phyloP scores from a whole-genome alignment of 2,888 invertebrate genomes.

The Teleogryllus oceanicus region DNA sequence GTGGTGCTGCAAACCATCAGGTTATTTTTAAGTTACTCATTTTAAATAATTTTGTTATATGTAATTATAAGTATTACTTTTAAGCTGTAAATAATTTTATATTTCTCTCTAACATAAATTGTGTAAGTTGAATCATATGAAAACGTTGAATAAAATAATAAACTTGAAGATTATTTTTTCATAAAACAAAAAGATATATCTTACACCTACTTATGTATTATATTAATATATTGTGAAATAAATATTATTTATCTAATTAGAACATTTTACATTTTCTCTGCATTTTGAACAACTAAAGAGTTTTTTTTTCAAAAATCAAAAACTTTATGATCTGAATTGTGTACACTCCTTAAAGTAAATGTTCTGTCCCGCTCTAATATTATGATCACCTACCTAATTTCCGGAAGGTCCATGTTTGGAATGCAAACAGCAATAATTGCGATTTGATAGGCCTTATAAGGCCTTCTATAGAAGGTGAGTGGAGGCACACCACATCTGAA shows the following conservation, averaged over 20 bases:
- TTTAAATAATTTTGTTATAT: neutral
- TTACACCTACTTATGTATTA: neutral
- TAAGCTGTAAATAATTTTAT: slow-evolving; percentile 4
- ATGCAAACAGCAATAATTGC: too few relatives aligned
- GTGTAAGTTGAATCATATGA: neutral
- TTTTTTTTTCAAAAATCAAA: too few relatives aligned
- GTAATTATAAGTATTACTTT: neutral
- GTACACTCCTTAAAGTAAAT: too few relatives aligned
- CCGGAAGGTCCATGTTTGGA: too few relatives aligned
- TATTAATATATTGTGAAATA: slow-evolving; percentile 18
- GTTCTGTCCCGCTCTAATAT: too few relatives aligned
- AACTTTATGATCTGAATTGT: too few relatives aligned
- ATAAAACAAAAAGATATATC: neutral
- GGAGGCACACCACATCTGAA: too few relatives aligned
- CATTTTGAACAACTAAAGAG: too few relatives aligned
- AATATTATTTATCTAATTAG: neutral
- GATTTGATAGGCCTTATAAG: too few relatives aligned
- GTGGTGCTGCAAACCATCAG: slow-evolving; percentile 18
- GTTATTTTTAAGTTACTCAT: neutral
- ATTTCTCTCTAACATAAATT: neutral
- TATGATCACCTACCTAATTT: too few relatives aligned
- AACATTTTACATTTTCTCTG: too few relatives aligned
- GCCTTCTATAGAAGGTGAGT: too few relatives aligned
- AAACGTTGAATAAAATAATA: neutral
- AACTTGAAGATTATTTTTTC: neutral